Base-by-base conservation (phyloP, 2,888 invertebrate genomes). In the Deilephila porcellus region DNA sequence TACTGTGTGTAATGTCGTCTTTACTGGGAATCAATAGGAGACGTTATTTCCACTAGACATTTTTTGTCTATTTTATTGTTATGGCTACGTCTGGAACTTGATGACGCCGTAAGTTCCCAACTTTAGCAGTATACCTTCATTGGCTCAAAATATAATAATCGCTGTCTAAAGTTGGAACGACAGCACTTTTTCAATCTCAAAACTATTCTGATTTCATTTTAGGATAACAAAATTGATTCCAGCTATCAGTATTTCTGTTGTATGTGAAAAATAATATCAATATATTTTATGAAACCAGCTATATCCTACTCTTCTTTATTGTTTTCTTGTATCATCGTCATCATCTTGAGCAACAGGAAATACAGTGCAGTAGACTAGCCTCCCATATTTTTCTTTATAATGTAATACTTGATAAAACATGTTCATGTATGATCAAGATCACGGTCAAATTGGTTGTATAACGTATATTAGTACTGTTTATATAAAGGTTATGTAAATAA, bases 11-110 rank as follows among this genome's bases (percentile, higher is more conserved):
- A 32, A 34, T 17, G 7, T 63, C 34, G 8, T 17, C 32, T 32
- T 67, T 67, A 37, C n/a, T 37, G 37, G 64, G 37, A 37, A 64
- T 64, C n/a, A 64, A 64, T 64, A 64, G 19, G n/a, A 32, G 34
- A 64, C 11, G 19, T 5, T 32, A 63, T 34, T 62, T 62, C 32
- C 19, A 63, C 62, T 32, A 63, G 62, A 63, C 62, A 34, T 62
- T 45, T 60, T 60, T 29, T 8, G 45, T 25, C 45, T 67, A 67
- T 45, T 67, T 67, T 67, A 45, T 67, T 20, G 25, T 45, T 67
- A 67, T 45, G 20, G 64, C 11, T 45, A n/a, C 17, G 20, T 45
- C 25, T 64, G 45, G 20, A 17, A 14, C 20, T 45, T n/a, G 1
- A 6, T 64, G 20, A 20, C 45, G 20, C 45, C 64, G 45, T 45